Evolutionary conservation across 2,797 vertebrate genomes (phyloP).

Genomic region (Stomatorhinus walkeri): DNA sequence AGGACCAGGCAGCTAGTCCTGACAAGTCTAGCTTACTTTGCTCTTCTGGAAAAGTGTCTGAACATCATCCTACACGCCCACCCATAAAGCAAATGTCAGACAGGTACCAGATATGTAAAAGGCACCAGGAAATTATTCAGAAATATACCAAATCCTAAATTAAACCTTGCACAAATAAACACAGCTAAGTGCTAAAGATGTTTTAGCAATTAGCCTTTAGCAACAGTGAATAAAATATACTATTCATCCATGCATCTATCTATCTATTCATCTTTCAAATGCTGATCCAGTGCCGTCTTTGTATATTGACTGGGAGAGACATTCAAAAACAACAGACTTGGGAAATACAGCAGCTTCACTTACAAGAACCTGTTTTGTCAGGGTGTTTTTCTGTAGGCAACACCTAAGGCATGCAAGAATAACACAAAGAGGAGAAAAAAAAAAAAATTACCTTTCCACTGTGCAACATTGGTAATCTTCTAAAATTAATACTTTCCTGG

Average conservation of each 20-base stretch:
- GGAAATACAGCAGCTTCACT: not conserved
- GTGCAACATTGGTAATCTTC: not conserved
- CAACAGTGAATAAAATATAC: not conserved
- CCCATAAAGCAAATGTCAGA: not conserved
- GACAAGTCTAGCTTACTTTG: not conserved
- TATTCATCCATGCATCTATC: not conserved
- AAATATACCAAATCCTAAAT: not conserved
- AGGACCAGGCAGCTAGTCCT: not conserved
- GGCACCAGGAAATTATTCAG: slow-evolving; percentile 2
- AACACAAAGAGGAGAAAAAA: not conserved
- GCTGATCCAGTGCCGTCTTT: not conserved
- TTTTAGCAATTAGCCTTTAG: not conserved
- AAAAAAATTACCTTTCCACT: not conserved
- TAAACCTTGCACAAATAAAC: not conserved
- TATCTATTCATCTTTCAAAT: not conserved
- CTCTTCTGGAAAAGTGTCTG: not conserved
- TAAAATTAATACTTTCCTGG: not conserved
- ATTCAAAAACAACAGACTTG: not conserved
- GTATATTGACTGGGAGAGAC: not conserved
- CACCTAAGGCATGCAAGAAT: not conserved
- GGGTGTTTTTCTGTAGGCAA: not conserved
- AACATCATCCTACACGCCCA: not conserved
- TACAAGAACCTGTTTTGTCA: not conserved
- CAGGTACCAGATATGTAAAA: not conserved
- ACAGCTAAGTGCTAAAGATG: not conserved